Conservation (phyloP, 92 coral and sea anemone species). For the Chrysogorgia sp. region DNA sequence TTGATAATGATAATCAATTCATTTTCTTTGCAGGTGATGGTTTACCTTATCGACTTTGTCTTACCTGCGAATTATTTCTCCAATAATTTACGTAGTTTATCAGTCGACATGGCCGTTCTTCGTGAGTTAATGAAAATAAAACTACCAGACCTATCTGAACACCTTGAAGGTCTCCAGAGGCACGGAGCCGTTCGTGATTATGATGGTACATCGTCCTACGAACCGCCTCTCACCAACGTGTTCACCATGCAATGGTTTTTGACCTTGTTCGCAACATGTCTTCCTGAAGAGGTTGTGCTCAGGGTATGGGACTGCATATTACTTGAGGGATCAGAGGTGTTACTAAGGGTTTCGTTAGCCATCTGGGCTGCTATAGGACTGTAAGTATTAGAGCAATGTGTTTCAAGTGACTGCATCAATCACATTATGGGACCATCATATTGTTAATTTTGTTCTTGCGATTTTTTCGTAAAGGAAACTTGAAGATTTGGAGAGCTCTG, state of each 20-base stretch:
- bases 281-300: conserved; percentile 93
- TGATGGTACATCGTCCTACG: conserved; percentile 76
- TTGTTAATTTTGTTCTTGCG: not conserved
- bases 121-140: conserved; percentile 92
- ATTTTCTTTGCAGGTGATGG: conserved; percentile 74
- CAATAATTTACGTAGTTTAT: conserved; percentile 92
- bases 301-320: conserved; percentile 98
- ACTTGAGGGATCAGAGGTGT: conserved; percentile 96
- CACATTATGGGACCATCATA: not conserved
- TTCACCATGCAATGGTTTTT: conserved; percentile 99
- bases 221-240: conserved; percentile 97
- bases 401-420: no score
- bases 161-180: conserved; percentile 82
- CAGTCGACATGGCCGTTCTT: conserved; percentile 97
- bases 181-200: conserved; percentile 77
- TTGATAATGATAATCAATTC: not conserved
- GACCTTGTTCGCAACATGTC: conserved; percentile 92
- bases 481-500: conserved; percentile 44
- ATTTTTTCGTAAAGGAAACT: not conserved
- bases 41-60: conserved; percentile 89
- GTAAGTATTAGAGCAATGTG: conserved; percentile 59
- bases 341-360: conserved; percentile 92
- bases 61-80: conserved; percentile 96
- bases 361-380: conserved; percentile 96
- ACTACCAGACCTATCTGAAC: conserved; percentile 83